Percentiles rank a stretch among this genome's conserved stretches.
phyloP scores from a whole-genome alignment of 2,888 invertebrate species.

The Dicyrtomina minuta region DNA sequence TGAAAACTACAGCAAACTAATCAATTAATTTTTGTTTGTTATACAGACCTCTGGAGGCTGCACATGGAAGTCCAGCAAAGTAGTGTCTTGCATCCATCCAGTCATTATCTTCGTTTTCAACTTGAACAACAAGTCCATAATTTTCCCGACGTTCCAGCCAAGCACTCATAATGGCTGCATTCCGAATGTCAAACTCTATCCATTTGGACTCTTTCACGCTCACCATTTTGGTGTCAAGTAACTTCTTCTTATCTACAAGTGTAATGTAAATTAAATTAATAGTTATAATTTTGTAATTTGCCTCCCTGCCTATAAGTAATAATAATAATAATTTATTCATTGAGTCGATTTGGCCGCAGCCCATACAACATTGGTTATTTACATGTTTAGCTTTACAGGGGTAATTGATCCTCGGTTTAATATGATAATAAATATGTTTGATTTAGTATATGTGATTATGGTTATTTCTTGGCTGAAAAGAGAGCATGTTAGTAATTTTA shows the following conservation, averaged over 20 bases:
- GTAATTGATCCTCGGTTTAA: too few species aligned
- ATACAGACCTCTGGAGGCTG: not conserved
- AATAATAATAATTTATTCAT: too few species aligned
- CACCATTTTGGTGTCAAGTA: slow-evolving; percentile 60
- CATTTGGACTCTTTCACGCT: slow-evolving; percentile 56
- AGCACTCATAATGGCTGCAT: slow-evolving; percentile 57
- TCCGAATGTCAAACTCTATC: slow-evolving; percentile 60
- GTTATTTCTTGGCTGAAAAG: too few species aligned
- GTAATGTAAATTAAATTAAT: not conserved
- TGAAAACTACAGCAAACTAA: too few species aligned
- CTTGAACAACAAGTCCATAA: slow-evolving; percentile 61
- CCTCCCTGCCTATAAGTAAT: too few species aligned
- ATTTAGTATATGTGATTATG: too few species aligned
- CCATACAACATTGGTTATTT: too few species aligned
- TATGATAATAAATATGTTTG: too few species aligned
- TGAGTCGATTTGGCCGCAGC: too few species aligned
- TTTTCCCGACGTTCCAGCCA: slow-evolving; percentile 58
- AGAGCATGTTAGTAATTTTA: too few species aligned
- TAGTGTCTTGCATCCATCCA: slow-evolving; percentile 45
- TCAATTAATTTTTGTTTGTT: not conserved
- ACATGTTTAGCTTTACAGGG: too few species aligned
- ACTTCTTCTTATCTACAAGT: slow-evolving; percentile 58
- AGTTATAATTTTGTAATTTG: too few species aligned
- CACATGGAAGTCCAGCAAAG: slow-evolving; percentile 39
- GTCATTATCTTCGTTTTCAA: slow-evolving; percentile 61